These are phyloP conservation scores for Rhinichthys osculus DNA, from an alignment of 2,797 vertebrate species.

Conservation along the genomic window DNA sequence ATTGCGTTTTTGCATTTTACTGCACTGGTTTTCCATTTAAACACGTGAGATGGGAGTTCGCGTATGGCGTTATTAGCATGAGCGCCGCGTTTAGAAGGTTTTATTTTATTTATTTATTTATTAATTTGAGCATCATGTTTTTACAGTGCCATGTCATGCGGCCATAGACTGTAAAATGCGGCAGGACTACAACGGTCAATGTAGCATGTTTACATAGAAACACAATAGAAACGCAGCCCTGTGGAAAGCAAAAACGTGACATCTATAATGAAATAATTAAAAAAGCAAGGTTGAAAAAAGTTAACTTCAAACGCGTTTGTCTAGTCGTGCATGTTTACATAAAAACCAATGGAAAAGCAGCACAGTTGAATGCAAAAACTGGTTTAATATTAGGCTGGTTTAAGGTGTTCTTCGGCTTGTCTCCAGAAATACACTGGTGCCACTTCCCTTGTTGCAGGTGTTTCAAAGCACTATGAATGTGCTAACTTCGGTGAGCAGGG, in stretches of 20 bases:
- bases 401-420: neutral
- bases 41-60: no score
- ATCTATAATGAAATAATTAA: neutral
- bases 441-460: constrained; percentile 72
- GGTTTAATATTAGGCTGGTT: neutral
- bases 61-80: no score
- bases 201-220: neutral
- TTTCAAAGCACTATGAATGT: constrained; percentile 94
- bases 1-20: neutral
- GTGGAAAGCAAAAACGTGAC: neutral
- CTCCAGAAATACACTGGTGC: neutral
- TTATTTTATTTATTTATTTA: no score
- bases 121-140: no score
- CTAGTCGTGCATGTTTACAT: neutral
- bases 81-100: no score
- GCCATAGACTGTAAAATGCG: no score
- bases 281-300: neutral
- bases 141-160: no score
- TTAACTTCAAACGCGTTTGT: neutral
- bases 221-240: neutral
- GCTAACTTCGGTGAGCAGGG: constrained; percentile 99
- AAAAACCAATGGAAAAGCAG: neutral
- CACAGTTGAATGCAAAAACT: neutral
- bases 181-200: neutral
- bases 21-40: neutral